Percentiles rank a stretch among this genome's conserved stretches.
These are phyloP conservation scores for Criorhina ranunculi DNA, from an alignment of 2,888 invertebrate genomes.

Conservation along the genomic window DNA sequence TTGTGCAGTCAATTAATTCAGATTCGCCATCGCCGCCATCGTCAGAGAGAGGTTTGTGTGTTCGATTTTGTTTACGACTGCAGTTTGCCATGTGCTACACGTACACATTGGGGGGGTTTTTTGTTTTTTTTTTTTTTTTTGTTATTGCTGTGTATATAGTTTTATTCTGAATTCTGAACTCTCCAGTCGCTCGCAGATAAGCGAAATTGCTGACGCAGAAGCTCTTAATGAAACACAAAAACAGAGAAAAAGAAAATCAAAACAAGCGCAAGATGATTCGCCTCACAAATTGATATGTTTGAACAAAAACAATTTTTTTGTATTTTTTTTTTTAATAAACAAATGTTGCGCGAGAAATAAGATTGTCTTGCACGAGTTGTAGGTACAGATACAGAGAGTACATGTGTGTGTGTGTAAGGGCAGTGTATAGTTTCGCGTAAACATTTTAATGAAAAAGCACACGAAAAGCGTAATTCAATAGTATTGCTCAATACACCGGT, in stretches of 20 bases:
- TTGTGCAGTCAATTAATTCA: slow-evolving; percentile 64
- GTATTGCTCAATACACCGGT: background rate
- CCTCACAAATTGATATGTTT: slow-evolving; percentile 57
- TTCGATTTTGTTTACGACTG: slow-evolving; percentile 64
- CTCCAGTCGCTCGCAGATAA: slow-evolving; percentile 42
- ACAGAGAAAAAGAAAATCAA: slow-evolving; percentile 8
- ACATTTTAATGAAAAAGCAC: slow-evolving; percentile 39
- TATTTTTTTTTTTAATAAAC: slow-evolving; percentile 35
- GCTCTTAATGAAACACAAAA: slow-evolving; percentile 60
- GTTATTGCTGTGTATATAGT: background rate
- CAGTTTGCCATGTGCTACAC: slow-evolving; percentile 69
- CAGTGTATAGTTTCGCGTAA: slow-evolving; percentile 41
- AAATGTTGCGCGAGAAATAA: slow-evolving; percentile 33
- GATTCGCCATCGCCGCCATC: slow-evolving; percentile 42
- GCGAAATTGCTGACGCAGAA: slow-evolving; percentile 63
- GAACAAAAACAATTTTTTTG: slow-evolving; percentile 43
- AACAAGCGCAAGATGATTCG: slow-evolving; percentile 45
- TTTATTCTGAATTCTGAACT: slow-evolving; percentile 44
- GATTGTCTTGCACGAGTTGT: slow-evolving; percentile 24
- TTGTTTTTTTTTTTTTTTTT: background rate
- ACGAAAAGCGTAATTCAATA: slow-evolving; percentile 48
- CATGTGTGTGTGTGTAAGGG: background rate
- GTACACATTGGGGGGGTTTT: slow-evolving; percentile 36
- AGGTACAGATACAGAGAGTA: background rate
- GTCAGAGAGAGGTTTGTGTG: slow-evolving; percentile 1